Conservation (phyloP, 2,888 invertebrate species). For the Chrysolina oricalcia region DNA sequence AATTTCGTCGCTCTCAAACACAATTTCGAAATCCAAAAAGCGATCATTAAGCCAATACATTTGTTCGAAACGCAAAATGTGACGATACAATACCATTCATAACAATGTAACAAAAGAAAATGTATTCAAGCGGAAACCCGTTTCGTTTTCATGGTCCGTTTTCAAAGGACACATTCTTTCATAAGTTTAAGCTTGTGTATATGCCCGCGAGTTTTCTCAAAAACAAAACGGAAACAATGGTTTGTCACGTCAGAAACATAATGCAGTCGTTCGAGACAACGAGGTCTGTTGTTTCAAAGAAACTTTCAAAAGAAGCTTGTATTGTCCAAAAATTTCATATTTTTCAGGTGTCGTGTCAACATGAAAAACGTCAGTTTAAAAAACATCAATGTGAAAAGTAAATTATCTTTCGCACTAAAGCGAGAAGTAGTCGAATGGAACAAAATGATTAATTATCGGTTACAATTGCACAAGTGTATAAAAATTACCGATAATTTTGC, state of each 20-base stretch:
- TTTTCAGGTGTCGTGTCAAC: too few species aligned
- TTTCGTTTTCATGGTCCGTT: not conserved
- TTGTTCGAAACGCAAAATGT: constrained; percentile 1
- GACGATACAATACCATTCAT: not conserved
- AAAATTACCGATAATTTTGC: too few species aligned
- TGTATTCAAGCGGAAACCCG: not conserved
- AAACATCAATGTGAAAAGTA: too few species aligned
- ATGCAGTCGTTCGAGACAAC: not conserved
- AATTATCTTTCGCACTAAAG: too few species aligned
- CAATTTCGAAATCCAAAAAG: not conserved
- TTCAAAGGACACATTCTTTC: constrained; percentile 12
- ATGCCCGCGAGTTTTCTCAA: constrained; percentile 4
- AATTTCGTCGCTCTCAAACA: not conserved
- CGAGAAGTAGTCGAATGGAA: too few species aligned
- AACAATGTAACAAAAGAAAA: constrained; percentile 1
- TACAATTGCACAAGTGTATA: too few species aligned
- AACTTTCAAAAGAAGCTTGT: not conserved
- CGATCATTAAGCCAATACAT: not conserved
- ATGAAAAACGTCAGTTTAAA: too few species aligned
- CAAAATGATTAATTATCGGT: too few species aligned
- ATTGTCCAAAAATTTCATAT: not conserved
- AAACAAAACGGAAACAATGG: not conserved
- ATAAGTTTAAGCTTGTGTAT: not conserved
- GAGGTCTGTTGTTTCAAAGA: not conserved
- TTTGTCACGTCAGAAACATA: constrained; percentile 7